Conservation (phyloP, 2,888 invertebrate genomes). For the Byasa hedistus region DNA sequence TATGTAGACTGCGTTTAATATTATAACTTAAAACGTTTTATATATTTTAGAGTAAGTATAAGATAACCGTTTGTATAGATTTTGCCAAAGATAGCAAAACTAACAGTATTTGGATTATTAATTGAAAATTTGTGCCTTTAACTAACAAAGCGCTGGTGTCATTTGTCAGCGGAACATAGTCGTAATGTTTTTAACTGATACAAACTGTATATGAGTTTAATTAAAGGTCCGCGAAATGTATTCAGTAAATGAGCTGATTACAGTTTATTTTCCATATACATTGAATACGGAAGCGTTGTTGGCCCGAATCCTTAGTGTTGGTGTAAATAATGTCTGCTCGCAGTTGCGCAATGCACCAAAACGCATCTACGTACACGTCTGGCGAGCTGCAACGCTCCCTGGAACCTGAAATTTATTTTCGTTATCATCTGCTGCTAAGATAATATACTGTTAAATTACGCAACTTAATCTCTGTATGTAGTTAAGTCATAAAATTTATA, state of each 20-base stretch:
- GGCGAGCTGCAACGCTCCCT: constrained; percentile 17
- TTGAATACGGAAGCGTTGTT: background rate
- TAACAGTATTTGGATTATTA: no score
- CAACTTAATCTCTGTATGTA: background rate
- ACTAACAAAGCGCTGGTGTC: no score
- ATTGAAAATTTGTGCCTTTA: no score
- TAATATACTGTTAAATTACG: background rate
- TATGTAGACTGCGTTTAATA: background rate
- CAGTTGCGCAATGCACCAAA: constrained; percentile 30
- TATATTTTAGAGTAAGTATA: no score
- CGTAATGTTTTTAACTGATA: no score
- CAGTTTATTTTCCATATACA: background rate
- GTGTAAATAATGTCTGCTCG: constrained; percentile 24
- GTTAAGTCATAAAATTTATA: background rate
- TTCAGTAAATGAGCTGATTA: no score
- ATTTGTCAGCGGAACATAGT: no score
- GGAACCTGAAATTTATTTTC: constrained; percentile 18
- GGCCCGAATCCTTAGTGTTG: background rate
- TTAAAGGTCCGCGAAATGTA: no score
- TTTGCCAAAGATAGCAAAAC: no score
- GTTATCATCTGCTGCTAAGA: constrained; percentile 8
- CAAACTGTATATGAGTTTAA: no score
- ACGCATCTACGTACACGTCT: constrained; percentile 26
- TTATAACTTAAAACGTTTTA: no score
- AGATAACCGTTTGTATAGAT: no score